Conservation (phyloP, 2,797 vertebrate genomes). For the Lerista edwardsae region DNA sequence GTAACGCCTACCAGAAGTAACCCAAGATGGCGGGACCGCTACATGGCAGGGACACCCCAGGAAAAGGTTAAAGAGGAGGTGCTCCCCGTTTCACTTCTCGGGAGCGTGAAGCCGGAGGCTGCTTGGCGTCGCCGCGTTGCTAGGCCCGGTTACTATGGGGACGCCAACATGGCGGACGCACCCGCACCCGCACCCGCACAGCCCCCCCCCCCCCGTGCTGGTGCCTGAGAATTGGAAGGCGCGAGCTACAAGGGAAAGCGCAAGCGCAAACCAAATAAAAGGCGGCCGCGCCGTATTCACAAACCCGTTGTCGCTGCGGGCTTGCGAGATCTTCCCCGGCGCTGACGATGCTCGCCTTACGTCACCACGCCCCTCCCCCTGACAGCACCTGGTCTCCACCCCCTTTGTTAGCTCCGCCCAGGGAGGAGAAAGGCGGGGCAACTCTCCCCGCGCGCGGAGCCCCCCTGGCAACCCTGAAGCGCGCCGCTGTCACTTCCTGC, state of each 20-base stretch:
- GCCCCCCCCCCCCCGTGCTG: too few species aligned
- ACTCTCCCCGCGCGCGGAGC: rapidly evolving
- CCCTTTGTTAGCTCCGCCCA: slow-evolving; percentile 17
- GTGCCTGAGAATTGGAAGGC: too few species aligned
- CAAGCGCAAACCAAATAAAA: too few species aligned
- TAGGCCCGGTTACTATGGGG: slow-evolving; percentile 69
- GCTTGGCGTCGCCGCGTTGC: slow-evolving; percentile 9
- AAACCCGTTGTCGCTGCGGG: slow-evolving; percentile 10
- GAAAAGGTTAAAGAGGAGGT: not conserved
- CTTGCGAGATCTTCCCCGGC: too few species aligned
- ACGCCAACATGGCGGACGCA: slow-evolving; percentile 38
- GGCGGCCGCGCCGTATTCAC: too few species aligned
- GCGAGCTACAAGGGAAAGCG: too few species aligned
- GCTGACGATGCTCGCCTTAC: too few species aligned
- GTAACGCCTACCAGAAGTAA: too few species aligned
- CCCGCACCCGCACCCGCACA: too few species aligned
- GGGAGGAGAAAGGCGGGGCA: not conserved
- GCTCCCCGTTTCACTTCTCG: not conserved
- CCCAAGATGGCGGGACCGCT: too few species aligned
- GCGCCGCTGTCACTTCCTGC: slow-evolving; percentile 61
- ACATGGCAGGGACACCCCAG: too few species aligned
- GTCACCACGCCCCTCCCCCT: not conserved
- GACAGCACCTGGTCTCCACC: not conserved
- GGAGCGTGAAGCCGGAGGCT: not conserved
- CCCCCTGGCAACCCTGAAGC: rapidly evolving